Evolutionary conservation across 2,888 invertebrate genomes (phyloP), one percentile per base, ranked within the genome.

Genomic region (Acleris laterana): DNA sequence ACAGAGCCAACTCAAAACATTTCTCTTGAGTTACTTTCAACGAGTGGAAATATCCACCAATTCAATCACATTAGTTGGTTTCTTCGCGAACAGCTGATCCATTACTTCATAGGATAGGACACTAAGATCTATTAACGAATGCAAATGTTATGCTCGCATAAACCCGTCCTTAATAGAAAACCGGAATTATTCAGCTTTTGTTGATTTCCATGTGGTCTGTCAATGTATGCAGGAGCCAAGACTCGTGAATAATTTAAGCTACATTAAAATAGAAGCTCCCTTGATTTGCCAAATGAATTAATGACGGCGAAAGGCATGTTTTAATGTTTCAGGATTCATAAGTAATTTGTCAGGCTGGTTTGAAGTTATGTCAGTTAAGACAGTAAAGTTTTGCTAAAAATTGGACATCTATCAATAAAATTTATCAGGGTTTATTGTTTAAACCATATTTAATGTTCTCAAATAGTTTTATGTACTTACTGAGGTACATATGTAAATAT

Each of bases 211-310:
- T 50, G 59, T 48, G 64, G 59, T 60, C 19, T 28, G 52, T 28
- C 49, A 60, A 64, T 64, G 49, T 59, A 64, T 53, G 52, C 64
- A 53, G 63, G 51, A 22, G 3, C 19, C 16, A 17, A 38, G 22
- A 13, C 28, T 56, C 48, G 46, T 60, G 59, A 55, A 60, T 68
- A 60, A 68, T 62, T 51, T 62, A 64, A 42, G 49, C n/a, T 6
- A 60, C 59, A 42, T 49, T 60, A 60, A 55, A 55, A 53, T 60
- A 49, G n/a, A 53, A 64, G 16, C 49, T 49, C 19, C 17, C 53
- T 44, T 55, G 60, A 20, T 64, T 44, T 55, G 16, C 42, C 22
- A 20, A 20, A 22, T n/a, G 55, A 6, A 42, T 55, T 55, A 22
- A 55, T 42, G 42, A 55, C 16, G 42, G 20, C 38, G 38, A 38